These are phyloP conservation scores for Amazona guildingii DNA, from an alignment of 2,113 vertebrate genomes.

Conservation along the genomic window DNA sequence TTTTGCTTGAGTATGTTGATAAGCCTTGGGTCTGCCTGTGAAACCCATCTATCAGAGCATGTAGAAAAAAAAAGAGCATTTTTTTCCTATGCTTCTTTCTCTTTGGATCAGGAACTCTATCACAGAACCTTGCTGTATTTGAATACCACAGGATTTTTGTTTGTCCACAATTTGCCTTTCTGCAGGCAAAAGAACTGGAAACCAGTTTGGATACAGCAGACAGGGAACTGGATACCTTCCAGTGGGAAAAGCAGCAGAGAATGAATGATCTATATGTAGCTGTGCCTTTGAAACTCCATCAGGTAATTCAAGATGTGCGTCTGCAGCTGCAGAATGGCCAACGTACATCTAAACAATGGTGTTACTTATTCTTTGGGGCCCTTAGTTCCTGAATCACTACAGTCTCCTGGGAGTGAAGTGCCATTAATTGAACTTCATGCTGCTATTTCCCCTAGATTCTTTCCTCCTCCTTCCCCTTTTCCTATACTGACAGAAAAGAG, in stretches of 20 bases:
- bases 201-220: conserved; percentile 71
- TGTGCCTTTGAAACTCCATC: conserved; percentile 88
- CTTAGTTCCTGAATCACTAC: not conserved
- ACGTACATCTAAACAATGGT: not conserved
- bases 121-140: not conserved
- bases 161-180: not conserved
- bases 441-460: not conserved
- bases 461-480: not conserved
- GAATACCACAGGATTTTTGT: not conserved
- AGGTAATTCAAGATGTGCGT: conserved; percentile 75
- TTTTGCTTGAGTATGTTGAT: not conserved
- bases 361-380: not conserved
- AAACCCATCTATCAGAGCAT: not conserved
- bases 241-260: conserved; percentile 88
- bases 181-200: conserved; percentile 80
- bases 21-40: not conserved
- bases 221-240: conserved; percentile 82
- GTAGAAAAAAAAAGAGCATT: not conserved
- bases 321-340: not conserved
- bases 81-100: not conserved
- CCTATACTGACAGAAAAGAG: not conserved
- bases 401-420: not conserved
- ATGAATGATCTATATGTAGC: conserved; percentile 87
- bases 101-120: not conserved
- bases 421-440: not conserved